Evolutionary conservation across 2,113 vertebrate genomes (phyloP).

Genomic region (Callospermophilus lateralis): DNA sequence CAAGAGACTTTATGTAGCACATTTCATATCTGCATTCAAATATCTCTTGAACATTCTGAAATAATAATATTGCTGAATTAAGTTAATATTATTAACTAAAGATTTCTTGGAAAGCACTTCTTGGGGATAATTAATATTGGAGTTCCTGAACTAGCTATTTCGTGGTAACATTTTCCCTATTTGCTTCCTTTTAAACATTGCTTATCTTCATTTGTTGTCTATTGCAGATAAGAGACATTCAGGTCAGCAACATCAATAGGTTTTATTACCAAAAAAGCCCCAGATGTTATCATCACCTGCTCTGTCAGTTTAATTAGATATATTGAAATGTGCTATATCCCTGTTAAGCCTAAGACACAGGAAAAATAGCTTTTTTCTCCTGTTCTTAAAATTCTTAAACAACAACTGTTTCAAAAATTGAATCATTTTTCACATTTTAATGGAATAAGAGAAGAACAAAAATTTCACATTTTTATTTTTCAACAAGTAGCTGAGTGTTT

Average conservation of each 20-base stretch:
- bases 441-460: not conserved
- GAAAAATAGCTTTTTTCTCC: constrained; percentile 45
- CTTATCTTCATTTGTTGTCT: constrained; percentile 81
- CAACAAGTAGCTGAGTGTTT: not conserved
- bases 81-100: constrained; percentile 29
- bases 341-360: constrained; percentile 68
- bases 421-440: constrained; percentile 62
- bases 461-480: not conserved
- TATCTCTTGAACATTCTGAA: constrained; percentile 16
- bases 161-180: not conserved
- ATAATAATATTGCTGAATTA: not conserved
- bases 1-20: not conserved
- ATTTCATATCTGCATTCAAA: not conserved
- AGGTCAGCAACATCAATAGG: constrained; percentile 86
- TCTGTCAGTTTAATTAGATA: constrained; percentile 88
- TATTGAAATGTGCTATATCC: constrained; percentile 75
- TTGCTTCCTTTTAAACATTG: constrained; percentile 70
- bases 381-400: constrained; percentile 64
- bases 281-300: constrained; percentile 85
- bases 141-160: constrained; percentile 7
- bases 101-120: not conserved
- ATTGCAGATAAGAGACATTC: constrained; percentile 84
- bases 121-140: not conserved
- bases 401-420: not conserved
- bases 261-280: constrained; percentile 80